phyloP scores from a whole-genome alignment of 2,888 invertebrate genomes.

The Hartigia nigra region DNA sequence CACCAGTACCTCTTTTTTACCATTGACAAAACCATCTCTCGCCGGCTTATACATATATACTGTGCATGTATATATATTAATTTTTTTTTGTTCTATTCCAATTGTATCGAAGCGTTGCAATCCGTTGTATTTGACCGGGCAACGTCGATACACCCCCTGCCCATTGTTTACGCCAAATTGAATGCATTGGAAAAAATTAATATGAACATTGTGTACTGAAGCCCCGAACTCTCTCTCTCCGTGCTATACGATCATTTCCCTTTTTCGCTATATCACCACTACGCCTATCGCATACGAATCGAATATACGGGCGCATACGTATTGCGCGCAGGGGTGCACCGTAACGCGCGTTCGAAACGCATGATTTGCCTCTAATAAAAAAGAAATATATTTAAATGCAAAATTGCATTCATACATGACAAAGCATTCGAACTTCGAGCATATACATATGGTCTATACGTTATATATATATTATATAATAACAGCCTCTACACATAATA shows the following conservation, averaged over 20 bases:
- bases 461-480: not conserved
- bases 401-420: constrained; percentile 27
- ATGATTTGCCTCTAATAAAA: constrained; percentile 29
- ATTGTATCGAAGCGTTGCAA: constrained; percentile 26
- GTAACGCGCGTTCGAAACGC: constrained; percentile 14
- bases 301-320: not conserved
- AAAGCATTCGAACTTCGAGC: not conserved
- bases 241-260: constrained; percentile 6
- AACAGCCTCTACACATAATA: not conserved
- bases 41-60: not conserved
- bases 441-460: not conserved
- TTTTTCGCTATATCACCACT: not conserved
- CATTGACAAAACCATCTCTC: not conserved
- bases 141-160: constrained; percentile 35
- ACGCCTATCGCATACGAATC: not conserved
- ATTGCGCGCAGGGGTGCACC: not conserved
- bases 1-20: not conserved
- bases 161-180: constrained; percentile 52
- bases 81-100: not conserved
- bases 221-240: constrained; percentile 25
- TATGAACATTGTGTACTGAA: constrained; percentile 41
- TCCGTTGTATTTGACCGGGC: constrained; percentile 41
- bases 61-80: not conserved
- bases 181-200: constrained; percentile 49
- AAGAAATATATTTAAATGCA: constrained; percentile 36